Percentiles rank a stretch among this genome's conserved stretches.
Evolutionary conservation across 2,797 vertebrate species (phyloP).

Genomic region (Falco berigora): DNA sequence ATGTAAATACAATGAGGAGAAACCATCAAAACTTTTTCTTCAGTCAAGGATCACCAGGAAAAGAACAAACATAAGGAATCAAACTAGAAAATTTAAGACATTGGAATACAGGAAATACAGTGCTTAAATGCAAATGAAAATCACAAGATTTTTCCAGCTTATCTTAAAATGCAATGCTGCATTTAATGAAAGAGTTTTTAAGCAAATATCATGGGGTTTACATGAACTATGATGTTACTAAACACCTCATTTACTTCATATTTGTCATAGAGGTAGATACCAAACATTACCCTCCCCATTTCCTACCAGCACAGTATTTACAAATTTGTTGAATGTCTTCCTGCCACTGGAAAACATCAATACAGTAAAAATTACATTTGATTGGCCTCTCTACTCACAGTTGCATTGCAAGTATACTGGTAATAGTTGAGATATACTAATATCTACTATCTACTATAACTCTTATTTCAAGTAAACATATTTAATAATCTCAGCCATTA

Average conservation of each 20-base stretch:
- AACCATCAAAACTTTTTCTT: background rate
- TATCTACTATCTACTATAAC: background rate
- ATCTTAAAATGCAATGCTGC: background rate
- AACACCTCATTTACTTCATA: background rate
- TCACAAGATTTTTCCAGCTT: background rate
- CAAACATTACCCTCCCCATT: background rate
- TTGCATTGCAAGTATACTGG: background rate
- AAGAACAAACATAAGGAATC: background rate
- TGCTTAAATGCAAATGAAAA: background rate
- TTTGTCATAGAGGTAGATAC: background rate
- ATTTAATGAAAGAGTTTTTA: background rate
- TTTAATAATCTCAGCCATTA: background rate
- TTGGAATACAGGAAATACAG: background rate
- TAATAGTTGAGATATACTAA: background rate
- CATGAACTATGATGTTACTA: background rate
- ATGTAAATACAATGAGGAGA: background rate
- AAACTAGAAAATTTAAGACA: background rate
- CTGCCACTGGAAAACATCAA: background rate
- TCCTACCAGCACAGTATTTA: background rate
- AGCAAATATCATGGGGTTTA: background rate
- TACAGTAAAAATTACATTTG: background rate
- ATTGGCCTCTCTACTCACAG: background rate
- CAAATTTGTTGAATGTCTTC: background rate
- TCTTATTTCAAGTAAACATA: background rate
- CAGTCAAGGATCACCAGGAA: background rate